phyloP scores from a whole-genome alignment of 1,140 invertebrate species.

The Uloborus diversus region DNA sequence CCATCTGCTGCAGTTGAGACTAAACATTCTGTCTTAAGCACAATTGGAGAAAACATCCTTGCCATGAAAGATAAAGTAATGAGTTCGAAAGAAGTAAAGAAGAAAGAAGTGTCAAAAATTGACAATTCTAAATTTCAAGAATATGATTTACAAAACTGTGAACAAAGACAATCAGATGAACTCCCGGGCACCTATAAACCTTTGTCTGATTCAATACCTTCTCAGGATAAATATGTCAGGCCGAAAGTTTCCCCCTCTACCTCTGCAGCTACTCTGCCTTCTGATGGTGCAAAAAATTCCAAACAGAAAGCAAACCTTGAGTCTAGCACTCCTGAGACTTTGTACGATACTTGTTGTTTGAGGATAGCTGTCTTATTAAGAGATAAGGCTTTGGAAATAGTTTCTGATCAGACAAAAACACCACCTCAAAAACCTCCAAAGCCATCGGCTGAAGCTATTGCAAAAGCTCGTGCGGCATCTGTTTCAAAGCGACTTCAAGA shows the following conservation, averaged over 20 bases:
- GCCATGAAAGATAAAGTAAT: conserved; percentile 31
- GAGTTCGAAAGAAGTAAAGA: conserved; percentile 17
- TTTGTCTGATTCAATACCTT: neutral
- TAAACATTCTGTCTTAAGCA: conserved; percentile 17
- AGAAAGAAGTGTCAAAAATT: neutral
- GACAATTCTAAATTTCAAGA: neutral
- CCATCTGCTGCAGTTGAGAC: neutral
- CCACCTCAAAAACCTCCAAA: conserved; percentile 49
- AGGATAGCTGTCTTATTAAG: conserved; percentile 33
- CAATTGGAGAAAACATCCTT: conserved; percentile 28
- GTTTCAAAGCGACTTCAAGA: conserved; percentile 15
- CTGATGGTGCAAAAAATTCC: too few relatives aligned
- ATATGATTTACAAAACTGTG: conserved; percentile 29
- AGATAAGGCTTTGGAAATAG: conserved; percentile 44
- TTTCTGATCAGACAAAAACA: conserved; percentile 22
- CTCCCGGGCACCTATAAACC: conserved; percentile 16
- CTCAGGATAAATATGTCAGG: too few relatives aligned
- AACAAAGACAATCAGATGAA: neutral
- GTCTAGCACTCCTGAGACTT: conserved; percentile 19
- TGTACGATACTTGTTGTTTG: conserved; percentile 47
- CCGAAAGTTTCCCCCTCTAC: neutral
- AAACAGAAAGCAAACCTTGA: too few relatives aligned
- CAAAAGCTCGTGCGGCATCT: conserved; percentile 33
- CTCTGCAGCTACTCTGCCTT: too few relatives aligned
- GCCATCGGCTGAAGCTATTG: conserved; percentile 42